A percentile compares a stretch with the other conserved stretches of the same genome.
These are phyloP conservation scores for Percina caprodes DNA, from an alignment of 2,113 vertebrate genomes.

Conservation along the genomic window DNA sequence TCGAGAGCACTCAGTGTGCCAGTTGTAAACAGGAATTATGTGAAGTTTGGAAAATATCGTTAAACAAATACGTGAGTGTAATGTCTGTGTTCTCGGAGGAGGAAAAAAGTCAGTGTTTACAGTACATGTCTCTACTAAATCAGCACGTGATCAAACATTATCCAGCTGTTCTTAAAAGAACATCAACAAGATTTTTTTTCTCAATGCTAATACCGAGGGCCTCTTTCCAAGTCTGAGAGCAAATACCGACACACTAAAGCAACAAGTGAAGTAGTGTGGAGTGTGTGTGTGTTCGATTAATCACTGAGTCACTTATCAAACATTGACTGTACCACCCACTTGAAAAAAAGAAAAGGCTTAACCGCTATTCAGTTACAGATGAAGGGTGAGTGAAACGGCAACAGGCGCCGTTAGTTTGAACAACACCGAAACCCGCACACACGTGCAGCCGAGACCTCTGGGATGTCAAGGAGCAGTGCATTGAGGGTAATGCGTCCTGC, in stretches of 20 bases:
- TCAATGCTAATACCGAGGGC: constrained; percentile 48
- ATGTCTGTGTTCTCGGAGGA: constrained; percentile 34
- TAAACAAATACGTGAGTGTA: constrained; percentile 60
- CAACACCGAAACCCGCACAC: constrained; percentile 1
- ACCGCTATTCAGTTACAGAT: constrained; percentile 46
- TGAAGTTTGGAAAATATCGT: constrained; percentile 51
- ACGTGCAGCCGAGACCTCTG: constrained; percentile 15
- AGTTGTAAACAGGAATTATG: constrained; percentile 32
- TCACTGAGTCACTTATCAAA: constrained; percentile 71
- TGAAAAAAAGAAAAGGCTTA: constrained; percentile 50
- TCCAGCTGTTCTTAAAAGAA: constrained; percentile 63
- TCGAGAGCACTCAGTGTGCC: constrained; percentile 3
- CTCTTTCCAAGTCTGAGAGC: constrained; percentile 63
- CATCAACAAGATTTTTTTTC: constrained; percentile 50
- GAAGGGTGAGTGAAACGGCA: constrained; percentile 33
- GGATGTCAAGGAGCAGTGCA: constrained; percentile 26
- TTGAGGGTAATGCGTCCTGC: constrained; percentile 48
- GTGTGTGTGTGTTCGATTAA: constrained; percentile 57
- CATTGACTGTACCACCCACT: constrained; percentile 65
- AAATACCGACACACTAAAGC: constrained; percentile 59
- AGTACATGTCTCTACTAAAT: constrained; percentile 65
- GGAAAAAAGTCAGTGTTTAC: constrained; percentile 52
- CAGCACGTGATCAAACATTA: constrained; percentile 66
- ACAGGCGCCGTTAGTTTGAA: constrained; percentile 22
- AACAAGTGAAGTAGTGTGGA: constrained; percentile 54